Base-by-base conservation (phyloP, 2,888 invertebrate species). In the Drosophila quasianomalipes region DNA sequence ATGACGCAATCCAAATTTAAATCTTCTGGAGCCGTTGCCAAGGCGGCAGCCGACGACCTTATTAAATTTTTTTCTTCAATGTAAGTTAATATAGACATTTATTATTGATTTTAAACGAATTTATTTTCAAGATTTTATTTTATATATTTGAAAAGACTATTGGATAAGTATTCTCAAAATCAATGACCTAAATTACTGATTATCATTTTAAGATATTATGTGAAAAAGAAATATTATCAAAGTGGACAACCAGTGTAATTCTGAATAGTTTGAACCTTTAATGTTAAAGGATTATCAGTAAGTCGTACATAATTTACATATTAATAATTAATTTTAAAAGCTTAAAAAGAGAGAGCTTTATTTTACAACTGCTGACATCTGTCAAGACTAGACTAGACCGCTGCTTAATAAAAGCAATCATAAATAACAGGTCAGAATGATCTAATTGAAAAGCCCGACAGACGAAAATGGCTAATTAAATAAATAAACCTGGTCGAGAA, bases 11-110 rank as follows among this genome's bases (percentile, higher is more conserved):
- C 28, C 39, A 35, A 28, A 54, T 35, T 33, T 10, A 53, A 54
- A 31, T 47, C 22, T 41, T 51, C n/a, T 26, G 35, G 7, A 26
- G 14, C n/a, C 37, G 73, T 65, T 72, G 72, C 73, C 73, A 71
- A 71, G 64, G 41, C 52, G 51, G 19, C 39, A n/a, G 9, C 26
- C 19, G 16, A 16, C n/a, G 49, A 16, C 12, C 19, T n/a, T 28
- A 49, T 35, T 9, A 7, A 60, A n/a, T 22, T 52, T 26, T 12
- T 7, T 51, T 28, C 47, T 54, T 31, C n/a, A 47, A 39, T 31
- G 22, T 19, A n/a, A n/a, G 47, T 65, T 37, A 33, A 26, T 31
- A 26, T 12, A 33, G 6, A 7, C 31, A 30, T 19, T 19, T 6
- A 4, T 7, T 52, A 31, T 47, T 47, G 47, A 16, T 47, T 26